phyloP scores from a whole-genome alignment of 1,140 invertebrate genomes.

The Brachystomella parvula region DNA sequence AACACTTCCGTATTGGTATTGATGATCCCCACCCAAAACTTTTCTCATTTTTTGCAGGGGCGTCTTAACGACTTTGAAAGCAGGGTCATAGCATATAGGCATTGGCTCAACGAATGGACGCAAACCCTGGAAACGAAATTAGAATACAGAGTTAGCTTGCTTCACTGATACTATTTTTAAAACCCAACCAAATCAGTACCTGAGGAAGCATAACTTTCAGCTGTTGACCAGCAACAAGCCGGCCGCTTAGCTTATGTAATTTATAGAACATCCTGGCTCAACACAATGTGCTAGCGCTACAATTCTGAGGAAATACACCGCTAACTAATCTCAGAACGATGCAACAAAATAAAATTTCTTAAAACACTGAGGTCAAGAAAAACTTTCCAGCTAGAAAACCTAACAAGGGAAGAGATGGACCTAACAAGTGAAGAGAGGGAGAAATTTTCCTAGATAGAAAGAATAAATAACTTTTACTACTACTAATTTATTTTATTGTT shows the following conservation, averaged over 20 bases:
- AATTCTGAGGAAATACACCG: too few relatives aligned
- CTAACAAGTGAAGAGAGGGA: too few relatives aligned
- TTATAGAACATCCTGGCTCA: neutral
- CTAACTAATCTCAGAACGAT: too few relatives aligned
- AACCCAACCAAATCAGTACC: neutral
- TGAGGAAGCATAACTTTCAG: neutral
- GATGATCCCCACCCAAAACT: neutral
- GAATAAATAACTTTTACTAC: too few relatives aligned
- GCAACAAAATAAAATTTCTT: too few relatives aligned
- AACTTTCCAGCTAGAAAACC: too few relatives aligned
- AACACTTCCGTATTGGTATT: neutral
- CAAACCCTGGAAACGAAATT: slow-evolving; percentile 7
- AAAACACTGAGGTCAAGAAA: too few relatives aligned
- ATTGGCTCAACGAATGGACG: neutral
- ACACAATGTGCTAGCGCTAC: too few relatives aligned
- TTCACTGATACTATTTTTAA: too few relatives aligned
- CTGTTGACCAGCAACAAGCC: neutral
- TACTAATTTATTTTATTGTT: too few relatives aligned
- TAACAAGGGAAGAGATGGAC: too few relatives aligned
- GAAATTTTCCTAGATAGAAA: too few relatives aligned
- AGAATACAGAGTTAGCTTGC: neutral
- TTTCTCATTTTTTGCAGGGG: neutral
- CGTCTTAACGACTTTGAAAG: neutral
- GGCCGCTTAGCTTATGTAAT: neutral
- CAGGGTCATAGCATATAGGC: neutral